Conservation (phyloP, 2,888 invertebrate genomes). For the Balanococcus diminutus region DNA sequence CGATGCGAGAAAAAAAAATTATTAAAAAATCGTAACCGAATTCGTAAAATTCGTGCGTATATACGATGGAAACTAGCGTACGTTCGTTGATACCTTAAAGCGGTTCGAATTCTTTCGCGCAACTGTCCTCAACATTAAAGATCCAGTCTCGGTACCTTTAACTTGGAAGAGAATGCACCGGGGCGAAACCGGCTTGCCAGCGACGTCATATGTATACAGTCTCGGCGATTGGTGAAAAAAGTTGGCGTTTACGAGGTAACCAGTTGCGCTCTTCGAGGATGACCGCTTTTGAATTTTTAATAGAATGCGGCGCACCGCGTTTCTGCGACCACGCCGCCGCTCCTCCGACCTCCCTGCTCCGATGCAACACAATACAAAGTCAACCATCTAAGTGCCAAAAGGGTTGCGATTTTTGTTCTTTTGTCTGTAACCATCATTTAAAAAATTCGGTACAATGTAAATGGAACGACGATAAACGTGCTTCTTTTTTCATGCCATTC, state of each 20-base stretch:
- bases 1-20: neutral
- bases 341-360: no score
- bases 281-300: constrained; percentile 33
- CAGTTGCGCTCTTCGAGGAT: constrained; percentile 52
- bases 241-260: constrained; percentile 53
- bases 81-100: constrained; percentile 43
- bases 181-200: constrained; percentile 53
- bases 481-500: neutral
- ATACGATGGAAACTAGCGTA: neutral
- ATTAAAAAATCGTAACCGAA: constrained; percentile 42
- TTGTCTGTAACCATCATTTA: neutral
- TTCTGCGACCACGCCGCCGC: neutral
- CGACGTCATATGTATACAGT: constrained; percentile 50
- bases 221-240: constrained; percentile 46
- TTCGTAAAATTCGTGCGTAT: constrained; percentile 21
- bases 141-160: constrained; percentile 53
- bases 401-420: neutral
- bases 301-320: neutral
- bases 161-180: constrained; percentile 53
- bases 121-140: constrained; percentile 51
- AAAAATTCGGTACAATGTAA: neutral
- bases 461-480: neutral
- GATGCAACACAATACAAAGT: no score
- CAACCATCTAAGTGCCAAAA: neutral
- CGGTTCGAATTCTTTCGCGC: constrained; percentile 54